A percentile compares a stretch with the other conserved stretches of the same genome.
Evolutionary conservation across 1,140 invertebrate genomes (phyloP).

Genomic region (Cherax destructor): DNA sequence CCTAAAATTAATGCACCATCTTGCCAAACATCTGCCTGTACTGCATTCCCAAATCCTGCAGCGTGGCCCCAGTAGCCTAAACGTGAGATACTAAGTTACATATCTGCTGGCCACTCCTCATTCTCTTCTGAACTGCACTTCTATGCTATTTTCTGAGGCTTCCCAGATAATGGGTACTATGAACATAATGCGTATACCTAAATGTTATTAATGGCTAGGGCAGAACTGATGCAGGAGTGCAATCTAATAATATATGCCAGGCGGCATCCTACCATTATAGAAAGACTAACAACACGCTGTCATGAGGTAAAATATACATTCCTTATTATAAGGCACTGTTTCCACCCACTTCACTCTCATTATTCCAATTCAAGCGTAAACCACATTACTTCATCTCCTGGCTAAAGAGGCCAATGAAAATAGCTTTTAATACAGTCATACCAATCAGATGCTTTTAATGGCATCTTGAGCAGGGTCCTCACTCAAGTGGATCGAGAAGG

Average conservation of each 20-base stretch:
- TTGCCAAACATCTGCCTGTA: too few relatives aligned
- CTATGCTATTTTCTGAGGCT: background rate
- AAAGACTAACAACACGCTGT: conserved; percentile 2
- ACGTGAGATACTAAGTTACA: too few relatives aligned
- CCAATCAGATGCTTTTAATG: background rate
- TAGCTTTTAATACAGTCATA: background rate
- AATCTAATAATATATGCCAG: background rate
- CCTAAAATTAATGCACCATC: too few relatives aligned
- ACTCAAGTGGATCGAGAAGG: too few relatives aligned
- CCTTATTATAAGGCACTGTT: background rate
- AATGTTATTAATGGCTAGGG: conserved; percentile 14
- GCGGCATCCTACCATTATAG: conserved; percentile 7
- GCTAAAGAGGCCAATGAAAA: background rate
- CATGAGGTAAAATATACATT: background rate
- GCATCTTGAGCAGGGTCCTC: background rate
- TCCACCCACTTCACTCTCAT: background rate
- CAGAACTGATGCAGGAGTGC: background rate
- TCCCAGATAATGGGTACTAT: background rate
- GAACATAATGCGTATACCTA: background rate
- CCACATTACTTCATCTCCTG: background rate
- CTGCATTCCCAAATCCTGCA: too few relatives aligned
- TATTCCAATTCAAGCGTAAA: background rate
- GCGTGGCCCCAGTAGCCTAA: too few relatives aligned
- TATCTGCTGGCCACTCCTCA: too few relatives aligned
- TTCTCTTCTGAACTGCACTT: too few relatives aligned